phyloP scores from a whole-genome alignment of 2,797 vertebrate species.

The Lepus townsendii region DNA sequence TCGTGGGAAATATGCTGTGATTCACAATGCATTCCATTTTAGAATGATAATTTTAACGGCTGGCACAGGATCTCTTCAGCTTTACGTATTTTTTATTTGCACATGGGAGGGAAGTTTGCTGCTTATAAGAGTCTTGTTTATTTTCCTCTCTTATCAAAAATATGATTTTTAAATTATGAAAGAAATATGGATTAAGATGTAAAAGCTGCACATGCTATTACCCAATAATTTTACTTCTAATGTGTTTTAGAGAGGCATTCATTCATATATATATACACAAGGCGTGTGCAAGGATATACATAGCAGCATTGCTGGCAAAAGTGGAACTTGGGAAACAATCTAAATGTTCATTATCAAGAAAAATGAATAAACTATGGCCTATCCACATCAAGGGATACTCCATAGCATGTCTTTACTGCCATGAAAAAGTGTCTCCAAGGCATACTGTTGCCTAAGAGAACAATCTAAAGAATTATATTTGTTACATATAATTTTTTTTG shows the following conservation, averaged over 20 bases:
- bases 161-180: slow-evolving; percentile 35
- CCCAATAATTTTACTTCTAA: background rate
- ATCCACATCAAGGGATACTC: background rate
- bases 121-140: background rate
- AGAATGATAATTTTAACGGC: background rate
- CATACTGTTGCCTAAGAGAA: background rate
- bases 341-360: background rate
- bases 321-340: background rate
- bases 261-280: background rate
- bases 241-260: slow-evolving; percentile 17
- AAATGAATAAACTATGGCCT: slow-evolving; percentile 11
- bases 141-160: slow-evolving; percentile 26
- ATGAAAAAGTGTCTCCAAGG: background rate
- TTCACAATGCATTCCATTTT: background rate
- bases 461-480: background rate
- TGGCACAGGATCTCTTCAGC: background rate
- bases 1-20: background rate
- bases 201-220: background rate
- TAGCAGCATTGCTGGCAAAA: background rate
- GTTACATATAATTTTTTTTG: background rate
- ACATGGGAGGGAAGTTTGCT: background rate
- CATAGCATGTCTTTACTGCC: background rate
- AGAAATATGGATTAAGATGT: background rate
- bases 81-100: background rate
- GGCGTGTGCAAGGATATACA: background rate